Conservation (phyloP, 2,888 invertebrate genomes). For the Drosophila parthenogenetica region DNA sequence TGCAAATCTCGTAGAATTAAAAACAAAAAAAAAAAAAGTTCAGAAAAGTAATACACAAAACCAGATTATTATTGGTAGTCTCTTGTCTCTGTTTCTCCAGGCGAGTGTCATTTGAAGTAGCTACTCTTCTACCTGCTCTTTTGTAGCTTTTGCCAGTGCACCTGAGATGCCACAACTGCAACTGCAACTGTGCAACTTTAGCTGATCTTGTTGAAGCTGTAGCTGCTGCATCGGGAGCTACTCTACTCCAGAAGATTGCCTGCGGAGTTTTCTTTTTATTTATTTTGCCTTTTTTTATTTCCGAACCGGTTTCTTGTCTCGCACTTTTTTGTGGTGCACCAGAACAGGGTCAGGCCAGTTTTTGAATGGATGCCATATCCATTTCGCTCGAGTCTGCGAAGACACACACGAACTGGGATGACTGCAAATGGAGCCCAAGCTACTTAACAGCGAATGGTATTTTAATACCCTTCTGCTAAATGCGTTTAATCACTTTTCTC, state of each 20-base stretch:
- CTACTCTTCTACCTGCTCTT: slow-evolving; percentile 26
- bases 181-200: slow-evolving; percentile 40
- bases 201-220: slow-evolving; percentile 29
- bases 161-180: slow-evolving; percentile 52
- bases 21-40: slow-evolving; percentile 7
- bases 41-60: slow-evolving; percentile 30
- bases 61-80: slow-evolving; percentile 43
- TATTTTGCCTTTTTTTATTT: slow-evolving; percentile 2
- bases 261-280: slow-evolving; percentile 19
- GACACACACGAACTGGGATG: slow-evolving; percentile 7
- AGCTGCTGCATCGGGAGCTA: slow-evolving; percentile 34
- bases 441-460: slow-evolving; percentile 50
- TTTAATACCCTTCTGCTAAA: slow-evolving; percentile 37
- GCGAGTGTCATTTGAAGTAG: slow-evolving; percentile 42
- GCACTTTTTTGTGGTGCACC: slow-evolving; percentile 58
- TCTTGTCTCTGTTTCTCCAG: slow-evolving; percentile 19
- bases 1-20: slow-evolving; percentile 38
- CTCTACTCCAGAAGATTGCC: slow-evolving; percentile 23
- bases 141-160: slow-evolving; percentile 51
- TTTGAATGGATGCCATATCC: slow-evolving; percentile 55
- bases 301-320: slow-evolving; percentile 60
- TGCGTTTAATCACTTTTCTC: slow-evolving; percentile 37
- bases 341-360: slow-evolving; percentile 80
- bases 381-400: slow-evolving; percentile 31
- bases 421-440: slow-evolving; percentile 24